Percentiles rank a stretch among this genome's conserved stretches.
Evolutionary conservation across 2,797 vertebrate genomes (phyloP).

Genomic region (Sphenopsis melanotis): DNA sequence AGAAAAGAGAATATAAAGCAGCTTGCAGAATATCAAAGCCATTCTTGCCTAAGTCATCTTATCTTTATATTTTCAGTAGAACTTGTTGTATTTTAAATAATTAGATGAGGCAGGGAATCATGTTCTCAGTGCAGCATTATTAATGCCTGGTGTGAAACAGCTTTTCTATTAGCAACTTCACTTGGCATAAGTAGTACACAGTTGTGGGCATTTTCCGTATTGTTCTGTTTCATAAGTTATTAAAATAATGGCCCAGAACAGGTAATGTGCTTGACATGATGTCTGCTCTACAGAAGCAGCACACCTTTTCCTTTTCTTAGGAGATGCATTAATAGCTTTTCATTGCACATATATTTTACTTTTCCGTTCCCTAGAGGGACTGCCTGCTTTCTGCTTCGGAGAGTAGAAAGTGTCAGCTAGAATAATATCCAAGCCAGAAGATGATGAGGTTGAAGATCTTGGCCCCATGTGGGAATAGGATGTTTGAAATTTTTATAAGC

Average conservation of each 20-base stretch:
- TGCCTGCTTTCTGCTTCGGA: not conserved
- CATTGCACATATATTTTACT: not conserved
- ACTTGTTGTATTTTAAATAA: not conserved
- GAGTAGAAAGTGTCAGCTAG: not conserved
- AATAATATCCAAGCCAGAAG: not conserved
- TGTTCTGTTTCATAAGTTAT: slow-evolving; percentile 1
- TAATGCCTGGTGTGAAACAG: not conserved
- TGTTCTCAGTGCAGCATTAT: not conserved
- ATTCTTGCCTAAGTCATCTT: not conserved
- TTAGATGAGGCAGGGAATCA: not conserved
- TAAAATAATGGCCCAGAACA: not conserved
- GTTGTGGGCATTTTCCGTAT: not conserved
- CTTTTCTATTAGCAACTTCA: not conserved
- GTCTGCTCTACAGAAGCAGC: not conserved
- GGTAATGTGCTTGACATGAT: not conserved
- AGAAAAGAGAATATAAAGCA: not conserved
- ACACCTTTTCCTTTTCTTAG: not conserved
- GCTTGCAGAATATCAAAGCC: not conserved
- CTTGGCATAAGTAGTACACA: not conserved
- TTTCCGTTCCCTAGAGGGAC: not conserved
- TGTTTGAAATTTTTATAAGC: not conserved
- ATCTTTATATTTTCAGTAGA: not conserved
- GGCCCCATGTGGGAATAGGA: not conserved
- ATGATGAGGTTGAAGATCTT: not conserved
- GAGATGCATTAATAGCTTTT: slow-evolving; percentile 7